Conservation (phyloP, 2,797 vertebrate genomes). For the Malacoraja senta region DNA sequence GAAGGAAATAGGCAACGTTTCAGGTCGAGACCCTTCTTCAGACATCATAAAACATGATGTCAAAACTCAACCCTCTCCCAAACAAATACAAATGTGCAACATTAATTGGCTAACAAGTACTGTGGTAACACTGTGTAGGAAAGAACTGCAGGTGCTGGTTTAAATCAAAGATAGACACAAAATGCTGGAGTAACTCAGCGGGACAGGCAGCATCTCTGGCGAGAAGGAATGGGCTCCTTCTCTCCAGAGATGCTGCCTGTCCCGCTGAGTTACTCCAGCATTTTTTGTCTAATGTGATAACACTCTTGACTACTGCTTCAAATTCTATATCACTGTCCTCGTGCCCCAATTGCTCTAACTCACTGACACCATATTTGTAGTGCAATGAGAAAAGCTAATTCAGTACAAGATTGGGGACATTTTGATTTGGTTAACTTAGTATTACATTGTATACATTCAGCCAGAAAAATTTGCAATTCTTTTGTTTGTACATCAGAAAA, state of each 20-base stretch:
- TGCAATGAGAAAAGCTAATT: background rate
- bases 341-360: background rate
- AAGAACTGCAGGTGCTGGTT: no score
- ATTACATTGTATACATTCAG: background rate
- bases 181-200: no score
- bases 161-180: no score
- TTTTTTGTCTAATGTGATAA: no score
- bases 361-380: background rate
- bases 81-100: background rate
- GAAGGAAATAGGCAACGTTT: no score
- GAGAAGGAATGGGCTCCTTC: no score
- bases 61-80: background rate
- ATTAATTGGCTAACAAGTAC: background rate
- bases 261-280: no score
- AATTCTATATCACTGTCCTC: no score
- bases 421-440: background rate
- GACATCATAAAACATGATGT: background rate
- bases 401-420: background rate
- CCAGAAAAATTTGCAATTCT: background rate
- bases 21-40: no score
- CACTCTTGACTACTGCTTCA: background rate
- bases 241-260: no score
- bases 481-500: background rate
- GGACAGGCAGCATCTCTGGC: no score
- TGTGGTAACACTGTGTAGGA: no score